Evolutionary conservation across 1,140 invertebrate genomes (phyloP).

Genomic region (Drosophila ambigua): DNA sequence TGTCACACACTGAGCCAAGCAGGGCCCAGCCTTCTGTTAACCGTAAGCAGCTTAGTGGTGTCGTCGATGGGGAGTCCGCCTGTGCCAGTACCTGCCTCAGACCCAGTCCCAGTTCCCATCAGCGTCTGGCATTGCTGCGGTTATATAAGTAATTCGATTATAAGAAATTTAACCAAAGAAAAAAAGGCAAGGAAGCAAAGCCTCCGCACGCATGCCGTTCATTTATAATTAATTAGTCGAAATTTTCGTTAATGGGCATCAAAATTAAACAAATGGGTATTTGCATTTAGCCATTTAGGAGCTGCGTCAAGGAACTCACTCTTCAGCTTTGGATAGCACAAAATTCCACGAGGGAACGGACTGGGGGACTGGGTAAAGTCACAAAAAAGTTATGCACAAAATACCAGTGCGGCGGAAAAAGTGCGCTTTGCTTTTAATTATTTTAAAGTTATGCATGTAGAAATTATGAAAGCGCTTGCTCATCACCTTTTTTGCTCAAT

Average conservation of each 20-base stretch:
- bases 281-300: slow-evolving; percentile 31
- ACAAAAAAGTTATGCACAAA: background rate
- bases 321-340: background rate
- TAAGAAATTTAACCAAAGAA: slow-evolving; percentile 41
- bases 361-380: background rate
- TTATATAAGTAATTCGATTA: slow-evolving; percentile 80
- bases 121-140: slow-evolving; percentile 44
- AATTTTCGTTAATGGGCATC: slow-evolving; percentile 56
- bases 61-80: slow-evolving; percentile 42
- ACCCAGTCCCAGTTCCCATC: background rate
- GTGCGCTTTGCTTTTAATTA: slow-evolving; percentile 1
- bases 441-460: no score
- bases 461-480: no score
- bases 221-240: slow-evolving; percentile 75
- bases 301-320: background rate
- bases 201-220: slow-evolving; percentile 46
- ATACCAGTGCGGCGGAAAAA: background rate
- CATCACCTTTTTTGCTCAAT: no score
- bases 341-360: background rate
- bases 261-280: slow-evolving; percentile 65
- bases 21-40: slow-evolving; percentile 40
- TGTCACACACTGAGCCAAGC: slow-evolving; percentile 60
- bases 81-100: slow-evolving; percentile 2
- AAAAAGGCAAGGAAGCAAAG: slow-evolving; percentile 8
- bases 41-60: slow-evolving; percentile 76